Conservation (phyloP, 2,888 invertebrate species). For the Sarcophaga rosellei region DNA sequence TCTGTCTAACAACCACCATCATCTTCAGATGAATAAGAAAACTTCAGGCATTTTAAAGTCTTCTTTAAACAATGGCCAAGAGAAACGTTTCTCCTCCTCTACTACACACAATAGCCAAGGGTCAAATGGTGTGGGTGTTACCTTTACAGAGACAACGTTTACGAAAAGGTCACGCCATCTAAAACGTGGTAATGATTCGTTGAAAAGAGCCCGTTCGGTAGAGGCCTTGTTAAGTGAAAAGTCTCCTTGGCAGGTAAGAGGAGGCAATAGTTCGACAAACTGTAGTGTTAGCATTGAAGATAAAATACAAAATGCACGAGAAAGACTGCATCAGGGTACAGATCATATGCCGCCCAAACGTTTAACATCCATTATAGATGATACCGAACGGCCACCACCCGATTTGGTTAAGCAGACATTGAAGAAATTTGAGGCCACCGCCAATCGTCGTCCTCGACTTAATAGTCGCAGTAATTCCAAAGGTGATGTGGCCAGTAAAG, state of each 20-base stretch:
- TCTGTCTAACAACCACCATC: conserved; percentile 23
- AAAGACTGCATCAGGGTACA: conserved; percentile 81
- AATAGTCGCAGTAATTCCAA: conserved; percentile 79
- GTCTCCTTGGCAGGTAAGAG: conserved; percentile 75
- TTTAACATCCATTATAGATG: conserved; percentile 85
- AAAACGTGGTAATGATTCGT: conserved; percentile 84
- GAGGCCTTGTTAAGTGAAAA: conserved; percentile 90
- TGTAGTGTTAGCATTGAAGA: conserved; percentile 79
- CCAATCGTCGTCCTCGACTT: conserved; percentile 82
- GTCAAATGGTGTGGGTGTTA: conserved; percentile 63
- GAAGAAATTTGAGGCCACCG: conserved; percentile 90
- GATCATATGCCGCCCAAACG: conserved; percentile 82
- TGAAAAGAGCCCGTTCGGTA: conserved; percentile 93
- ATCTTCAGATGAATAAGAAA: conserved; percentile 34
- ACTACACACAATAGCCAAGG: conserved; percentile 47
- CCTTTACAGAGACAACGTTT: conserved; percentile 52
- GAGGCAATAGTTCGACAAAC: conserved; percentile 13
- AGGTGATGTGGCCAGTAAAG: conserved; percentile 85
- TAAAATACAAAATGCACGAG: conserved; percentile 80
- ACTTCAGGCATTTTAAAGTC: conserved; percentile 57
- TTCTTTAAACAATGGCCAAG: conserved; percentile 44
- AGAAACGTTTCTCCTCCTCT: conserved; percentile 49
- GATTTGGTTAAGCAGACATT: conserved; percentile 94
- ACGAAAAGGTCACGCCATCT: conserved; percentile 79
- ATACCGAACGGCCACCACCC: conserved; percentile 91